A percentile compares a stretch with the other conserved stretches of the same genome.
These are phyloP conservation scores for Halesus radiatus DNA, from an alignment of 1,140 invertebrate genomes.

Conservation along the genomic window DNA sequence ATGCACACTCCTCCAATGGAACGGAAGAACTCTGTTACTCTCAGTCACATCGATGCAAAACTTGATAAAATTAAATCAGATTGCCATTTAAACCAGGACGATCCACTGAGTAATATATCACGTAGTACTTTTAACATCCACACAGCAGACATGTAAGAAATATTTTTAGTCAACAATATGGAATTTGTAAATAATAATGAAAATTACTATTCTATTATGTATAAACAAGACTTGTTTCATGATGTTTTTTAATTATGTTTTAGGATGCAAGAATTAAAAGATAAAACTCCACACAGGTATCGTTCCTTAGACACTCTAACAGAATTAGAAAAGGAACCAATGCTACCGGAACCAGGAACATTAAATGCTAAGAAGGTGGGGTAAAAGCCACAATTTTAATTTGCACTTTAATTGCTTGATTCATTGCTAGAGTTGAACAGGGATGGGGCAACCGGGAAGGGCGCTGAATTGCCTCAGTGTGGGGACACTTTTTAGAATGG, in stretches of 20 bases:
- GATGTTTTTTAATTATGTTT: neutral
- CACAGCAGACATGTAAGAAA: constrained; percentile 11
- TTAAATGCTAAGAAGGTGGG: constrained; percentile 21
- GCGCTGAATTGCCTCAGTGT: too few species aligned
- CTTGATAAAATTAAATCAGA: constrained; percentile 30
- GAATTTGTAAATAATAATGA: too few species aligned
- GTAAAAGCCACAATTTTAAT: too few species aligned
- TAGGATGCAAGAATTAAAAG: constrained; percentile 56
- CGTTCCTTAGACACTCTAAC: constrained; percentile 65
- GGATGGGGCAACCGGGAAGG: too few species aligned
- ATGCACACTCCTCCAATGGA: constrained; percentile 5
- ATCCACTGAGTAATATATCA: neutral
- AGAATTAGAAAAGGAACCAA: constrained; percentile 17
- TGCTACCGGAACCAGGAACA: constrained; percentile 38
- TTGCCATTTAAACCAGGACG: constrained; percentile 14
- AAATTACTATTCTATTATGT: too few species aligned
- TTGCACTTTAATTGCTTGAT: too few species aligned
- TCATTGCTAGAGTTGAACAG: too few species aligned
- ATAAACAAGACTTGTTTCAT: too few species aligned
- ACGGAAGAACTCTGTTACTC: constrained; percentile 3
- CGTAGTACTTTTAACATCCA: constrained; percentile 12
- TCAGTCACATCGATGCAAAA: constrained; percentile 33
- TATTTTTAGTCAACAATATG: too few species aligned
- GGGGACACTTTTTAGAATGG: too few species aligned
- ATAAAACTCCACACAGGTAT: constrained; percentile 63